These are phyloP conservation scores for Eudemis profundana DNA, from an alignment of 2,888 invertebrate species.

Conservation along the genomic window DNA sequence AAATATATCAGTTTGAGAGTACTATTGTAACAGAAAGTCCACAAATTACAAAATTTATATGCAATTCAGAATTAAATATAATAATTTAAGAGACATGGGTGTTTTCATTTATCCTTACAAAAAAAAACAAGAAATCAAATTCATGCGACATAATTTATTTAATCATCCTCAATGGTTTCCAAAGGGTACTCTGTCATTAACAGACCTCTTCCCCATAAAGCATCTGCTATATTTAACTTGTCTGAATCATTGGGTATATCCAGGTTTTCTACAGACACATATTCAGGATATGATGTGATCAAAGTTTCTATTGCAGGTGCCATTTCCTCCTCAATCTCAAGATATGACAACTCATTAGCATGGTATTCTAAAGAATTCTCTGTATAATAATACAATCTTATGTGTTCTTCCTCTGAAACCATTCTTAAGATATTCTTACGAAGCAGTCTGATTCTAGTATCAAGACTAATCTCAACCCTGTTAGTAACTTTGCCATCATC, in stretches of 20 bases:
- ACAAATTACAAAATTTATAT: slow-evolving; percentile 78
- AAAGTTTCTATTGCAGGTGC: slow-evolving; percentile 90
- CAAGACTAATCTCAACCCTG: slow-evolving; percentile 87
- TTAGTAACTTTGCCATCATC: slow-evolving; percentile 86
- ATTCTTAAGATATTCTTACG: slow-evolving; percentile 86
- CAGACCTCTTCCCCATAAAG: slow-evolving; percentile 93
- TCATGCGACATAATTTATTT: slow-evolving; percentile 47
- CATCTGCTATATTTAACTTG: slow-evolving; percentile 87
- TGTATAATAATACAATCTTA: slow-evolving; percentile 91
- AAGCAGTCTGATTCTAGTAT: slow-evolving; percentile 86
- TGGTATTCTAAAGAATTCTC: slow-evolving; percentile 96
- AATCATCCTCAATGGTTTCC: slow-evolving; percentile 75
- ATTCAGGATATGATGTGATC: slow-evolving; percentile 91
- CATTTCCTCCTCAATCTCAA: slow-evolving; percentile 89
- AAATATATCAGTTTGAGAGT: slow-evolving; percentile 77
- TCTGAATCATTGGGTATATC: slow-evolving; percentile 87
- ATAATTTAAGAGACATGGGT: slow-evolving; percentile 76
- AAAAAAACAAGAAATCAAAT: slow-evolving; percentile 36
- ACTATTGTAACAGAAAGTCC: slow-evolving; percentile 85
- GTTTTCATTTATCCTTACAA: slow-evolving; percentile 58
- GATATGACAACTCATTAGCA: slow-evolving; percentile 88
- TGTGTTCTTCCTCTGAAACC: slow-evolving; percentile 86
- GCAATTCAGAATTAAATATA: slow-evolving; percentile 83
- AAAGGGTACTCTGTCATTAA: slow-evolving; percentile 89
- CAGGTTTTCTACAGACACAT: slow-evolving; percentile 89